Conservation (phyloP, 2,113 vertebrate genomes). For the Caranx melampygus region DNA sequence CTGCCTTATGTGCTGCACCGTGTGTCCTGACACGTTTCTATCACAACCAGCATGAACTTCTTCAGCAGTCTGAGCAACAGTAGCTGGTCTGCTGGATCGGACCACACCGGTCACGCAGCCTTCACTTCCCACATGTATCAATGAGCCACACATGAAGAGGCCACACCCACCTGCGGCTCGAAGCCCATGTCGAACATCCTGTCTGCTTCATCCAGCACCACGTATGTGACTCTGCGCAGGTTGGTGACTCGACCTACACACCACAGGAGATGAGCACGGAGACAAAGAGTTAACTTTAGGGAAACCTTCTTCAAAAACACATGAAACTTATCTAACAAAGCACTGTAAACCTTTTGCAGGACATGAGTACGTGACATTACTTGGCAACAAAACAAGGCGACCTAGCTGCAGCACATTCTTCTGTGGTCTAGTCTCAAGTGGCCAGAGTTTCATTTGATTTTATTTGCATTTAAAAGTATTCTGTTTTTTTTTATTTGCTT, state of each 20-base stretch:
- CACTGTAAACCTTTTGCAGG: conserved; percentile 2
- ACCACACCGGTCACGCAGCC: too few species aligned
- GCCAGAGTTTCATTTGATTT: conserved; percentile 41
- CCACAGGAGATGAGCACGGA: conserved; percentile 46
- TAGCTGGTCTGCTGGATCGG: too few species aligned
- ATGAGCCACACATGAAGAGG: too few species aligned
- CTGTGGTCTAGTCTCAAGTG: conserved; percentile 24
- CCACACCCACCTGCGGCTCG: conserved; percentile 92
- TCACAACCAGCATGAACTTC: too few species aligned
- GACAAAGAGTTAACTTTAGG: background rate
- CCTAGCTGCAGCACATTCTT: conserved; percentile 28
- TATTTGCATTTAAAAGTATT: background rate
- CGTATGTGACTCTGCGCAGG: conserved; percentile 93
- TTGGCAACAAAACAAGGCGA: conserved; percentile 12
- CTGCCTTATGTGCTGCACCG: too few species aligned
- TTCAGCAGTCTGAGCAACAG: too few species aligned
- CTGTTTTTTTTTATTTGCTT: conserved; percentile 13
- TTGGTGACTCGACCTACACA: conserved; percentile 95
- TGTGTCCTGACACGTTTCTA: too few species aligned
- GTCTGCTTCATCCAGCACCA: conserved; percentile 98
- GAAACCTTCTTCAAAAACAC: conserved; percentile 19
- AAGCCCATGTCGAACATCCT: conserved; percentile 99
- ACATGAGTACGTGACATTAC: conserved; percentile 25
- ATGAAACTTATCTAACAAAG: conserved; percentile 36
- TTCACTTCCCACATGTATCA: too few species aligned